Evolutionary conservation across 2,888 invertebrate genomes (phyloP), one percentile per base, ranked within the genome.

Genomic region (Eubasilissa splendida): DNA sequence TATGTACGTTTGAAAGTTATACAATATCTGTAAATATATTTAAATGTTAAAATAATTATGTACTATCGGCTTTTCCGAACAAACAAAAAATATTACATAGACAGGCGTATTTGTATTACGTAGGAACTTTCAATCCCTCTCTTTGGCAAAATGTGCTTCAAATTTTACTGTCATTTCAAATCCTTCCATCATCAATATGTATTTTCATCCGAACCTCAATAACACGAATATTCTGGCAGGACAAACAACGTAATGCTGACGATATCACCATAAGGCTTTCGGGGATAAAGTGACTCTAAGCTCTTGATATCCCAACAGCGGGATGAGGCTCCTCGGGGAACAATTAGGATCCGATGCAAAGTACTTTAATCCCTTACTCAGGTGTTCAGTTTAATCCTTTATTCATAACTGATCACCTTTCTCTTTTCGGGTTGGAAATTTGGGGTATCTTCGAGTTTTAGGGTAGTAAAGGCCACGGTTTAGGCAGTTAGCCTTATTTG

Each of bases 321-420:
- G 76, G 65, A 59, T 65, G 66, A 33, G 12, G 58, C 31, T 70
- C 80, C 77, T 75, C 11, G 11, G 83, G 83, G 83, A 83, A 81
- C 81, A 81, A 83, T 83, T 83, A 83, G 83, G 81, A 71, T 68
- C 75, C 77, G 71, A 73, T 78, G 76, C 54, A 74, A 74, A 77
- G 77, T 73, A 76, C 80, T 76, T 68, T 82, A 82, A 82, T 82
- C 82, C 80, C 73, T 50, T 58, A 76, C 82, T 79, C 82, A 82
- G 82, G 82, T 82, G 82, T 75, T 82, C 76, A 11, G 76, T 63
- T 71, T 82, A 82, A 82, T 82, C 82, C 82, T 75, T 82, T 82
- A 82, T 80, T 80, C 80, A 76, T 80, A 80, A 80, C 76, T 80
- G 80, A 80, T 80, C 76, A 76, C 75, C 79, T 79, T 68, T 74